Conservation (phyloP, 2,797 vertebrate species). For the Poliocrania exsul region DNA sequence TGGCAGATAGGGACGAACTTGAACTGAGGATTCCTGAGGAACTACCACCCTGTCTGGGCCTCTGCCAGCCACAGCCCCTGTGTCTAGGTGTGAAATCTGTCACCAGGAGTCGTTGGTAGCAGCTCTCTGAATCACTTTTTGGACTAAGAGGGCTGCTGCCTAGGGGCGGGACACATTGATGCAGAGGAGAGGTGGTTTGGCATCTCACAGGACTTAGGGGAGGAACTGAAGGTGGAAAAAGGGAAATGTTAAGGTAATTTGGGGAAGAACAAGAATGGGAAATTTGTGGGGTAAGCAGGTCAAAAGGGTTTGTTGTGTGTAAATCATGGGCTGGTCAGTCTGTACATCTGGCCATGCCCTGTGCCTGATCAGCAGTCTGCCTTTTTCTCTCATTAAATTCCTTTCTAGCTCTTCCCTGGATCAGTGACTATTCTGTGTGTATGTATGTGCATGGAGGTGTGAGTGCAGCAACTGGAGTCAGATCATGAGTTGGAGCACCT, state of each 20-base stretch:
- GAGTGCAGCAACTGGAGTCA: not conserved
- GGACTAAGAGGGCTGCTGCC: not conserved
- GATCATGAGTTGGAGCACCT: rapidly evolving
- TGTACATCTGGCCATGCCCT: not conserved
- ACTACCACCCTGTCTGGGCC: not conserved
- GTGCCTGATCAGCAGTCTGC: not conserved
- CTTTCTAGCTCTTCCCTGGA: not conserved
- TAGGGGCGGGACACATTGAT: not conserved
- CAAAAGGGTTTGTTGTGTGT: not conserved
- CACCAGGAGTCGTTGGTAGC: rapidly evolving
- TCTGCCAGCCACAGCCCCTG: not conserved
- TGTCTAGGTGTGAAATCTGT: rapidly evolving
- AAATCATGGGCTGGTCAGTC: not conserved
- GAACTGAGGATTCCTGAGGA: not conserved
- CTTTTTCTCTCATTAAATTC: not conserved
- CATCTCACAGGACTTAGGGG: not conserved
- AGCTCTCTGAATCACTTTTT: not conserved
- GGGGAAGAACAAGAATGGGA: not conserved
- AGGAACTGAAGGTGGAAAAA: not conserved
- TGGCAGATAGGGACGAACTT: not conserved
- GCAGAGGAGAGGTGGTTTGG: not conserved
- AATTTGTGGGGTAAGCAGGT: not conserved
- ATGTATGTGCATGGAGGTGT: rapidly evolving
- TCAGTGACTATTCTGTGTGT: not conserved
- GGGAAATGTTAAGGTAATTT: not conserved